Evolutionary conservation across 2,113 vertebrate genomes (phyloP).

Genomic region (Blennius ocellaris): DNA sequence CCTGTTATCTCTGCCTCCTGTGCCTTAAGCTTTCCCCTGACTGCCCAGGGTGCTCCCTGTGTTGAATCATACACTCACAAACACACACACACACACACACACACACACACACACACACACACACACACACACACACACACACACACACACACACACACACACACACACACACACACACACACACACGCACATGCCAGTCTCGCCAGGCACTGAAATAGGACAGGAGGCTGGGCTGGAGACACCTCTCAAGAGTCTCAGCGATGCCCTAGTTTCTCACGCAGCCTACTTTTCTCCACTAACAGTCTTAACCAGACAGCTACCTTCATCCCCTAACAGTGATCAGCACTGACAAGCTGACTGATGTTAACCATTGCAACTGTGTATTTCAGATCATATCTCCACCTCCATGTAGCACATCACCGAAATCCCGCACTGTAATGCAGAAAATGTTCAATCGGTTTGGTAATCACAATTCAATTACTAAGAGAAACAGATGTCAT

Average conservation of each 20-base stretch:
- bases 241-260: slow-evolving; percentile 73
- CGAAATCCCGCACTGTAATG: no score
- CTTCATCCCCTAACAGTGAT: slow-evolving; percentile 57
- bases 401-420: no score
- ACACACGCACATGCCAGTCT: slow-evolving; percentile 63
- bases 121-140: slow-evolving; percentile 44
- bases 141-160: slow-evolving; percentile 43
- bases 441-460: no score
- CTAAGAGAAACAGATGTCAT: no score
- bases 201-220: slow-evolving; percentile 74
- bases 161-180: slow-evolving; percentile 44
- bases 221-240: slow-evolving; percentile 74
- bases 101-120: slow-evolving; percentile 43
- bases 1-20: slow-evolving; percentile 65
- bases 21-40: slow-evolving; percentile 54
- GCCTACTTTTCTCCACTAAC: slow-evolving; percentile 72
- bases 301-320: slow-evolving; percentile 59
- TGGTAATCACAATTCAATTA: no score
- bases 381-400: slow-evolving; percentile 22
- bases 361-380: slow-evolving; percentile 32
- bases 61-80: slow-evolving; percentile 47
- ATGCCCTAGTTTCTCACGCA: slow-evolving; percentile 75
- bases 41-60: slow-evolving; percentile 63
- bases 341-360: slow-evolving; percentile 46
- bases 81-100: slow-evolving; percentile 44